phyloP scores from a whole-genome alignment of 2,113 vertebrate species.

The Marcusenius ussheri region DNA sequence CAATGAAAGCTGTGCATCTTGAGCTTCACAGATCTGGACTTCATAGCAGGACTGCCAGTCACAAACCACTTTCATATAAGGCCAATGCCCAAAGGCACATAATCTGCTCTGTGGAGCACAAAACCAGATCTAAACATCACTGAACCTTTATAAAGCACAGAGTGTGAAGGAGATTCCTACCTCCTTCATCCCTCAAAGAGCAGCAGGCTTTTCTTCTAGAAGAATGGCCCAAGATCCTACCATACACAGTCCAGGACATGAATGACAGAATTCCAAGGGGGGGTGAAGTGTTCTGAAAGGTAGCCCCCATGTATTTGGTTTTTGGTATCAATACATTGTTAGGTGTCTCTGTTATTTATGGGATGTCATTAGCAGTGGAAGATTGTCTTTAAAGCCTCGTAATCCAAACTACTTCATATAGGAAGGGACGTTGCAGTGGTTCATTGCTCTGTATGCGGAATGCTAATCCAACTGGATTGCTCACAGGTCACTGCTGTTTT shows the following conservation, averaged over 20 bases:
- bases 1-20: background rate
- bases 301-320: background rate
- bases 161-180: background rate
- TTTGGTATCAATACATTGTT: background rate
- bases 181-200: background rate
- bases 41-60: background rate
- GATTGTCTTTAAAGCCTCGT: background rate
- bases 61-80: background rate
- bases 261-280: background rate
- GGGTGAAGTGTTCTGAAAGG: background rate
- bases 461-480: background rate
- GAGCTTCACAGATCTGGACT: background rate
- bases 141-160: background rate
- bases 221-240: background rate
- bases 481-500: background rate
- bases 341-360: background rate
- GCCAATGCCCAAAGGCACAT: background rate
- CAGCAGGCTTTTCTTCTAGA: background rate
- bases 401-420: background rate
- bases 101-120: background rate
- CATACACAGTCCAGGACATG: background rate
- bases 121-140: background rate
- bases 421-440: background rate
- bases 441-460: background rate
- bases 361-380: background rate